Evolutionary conservation across 2,797 vertebrate species (phyloP).

Genomic region (Hybognathus amarus): DNA sequence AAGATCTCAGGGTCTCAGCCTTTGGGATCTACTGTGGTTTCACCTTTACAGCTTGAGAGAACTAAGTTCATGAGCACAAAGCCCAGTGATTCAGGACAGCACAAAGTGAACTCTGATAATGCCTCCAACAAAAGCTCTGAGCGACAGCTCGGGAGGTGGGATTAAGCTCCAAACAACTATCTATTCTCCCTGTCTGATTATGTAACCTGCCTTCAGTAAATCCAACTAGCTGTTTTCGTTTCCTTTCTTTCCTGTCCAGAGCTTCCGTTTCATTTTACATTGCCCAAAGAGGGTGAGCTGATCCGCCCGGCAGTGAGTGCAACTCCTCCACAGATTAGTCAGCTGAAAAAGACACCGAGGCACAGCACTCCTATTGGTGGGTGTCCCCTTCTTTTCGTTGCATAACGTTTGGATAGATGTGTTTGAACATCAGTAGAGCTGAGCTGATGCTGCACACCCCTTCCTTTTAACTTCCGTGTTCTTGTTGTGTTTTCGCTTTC

Average conservation of each 20-base stretch:
- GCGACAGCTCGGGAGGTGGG: constrained; percentile 88
- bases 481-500: neutral
- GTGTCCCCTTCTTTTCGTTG: constrained; percentile 52
- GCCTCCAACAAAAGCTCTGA: constrained; percentile 78
- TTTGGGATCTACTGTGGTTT: constrained; percentile 35
- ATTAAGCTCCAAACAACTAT: constrained; percentile 41
- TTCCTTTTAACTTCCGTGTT: neutral
- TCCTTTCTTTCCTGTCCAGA: constrained; percentile 73
- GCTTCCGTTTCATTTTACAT: constrained; percentile 87
- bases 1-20: constrained; percentile 48
- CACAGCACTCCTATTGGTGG: constrained; percentile 98
- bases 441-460: neutral
- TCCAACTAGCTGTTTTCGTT: constrained; percentile 7
- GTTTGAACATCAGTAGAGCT: constrained; percentile 3
- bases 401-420: neutral
- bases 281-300: constrained; percentile 88
- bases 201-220: neutral
- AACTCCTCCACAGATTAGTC: constrained; percentile 86
- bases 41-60: constrained; percentile 18
- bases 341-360: constrained; percentile 89
- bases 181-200: neutral
- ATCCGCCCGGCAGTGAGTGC: constrained; percentile 81
- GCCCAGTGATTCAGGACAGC: constrained; percentile 29
- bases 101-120: constrained; percentile 53
- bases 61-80: constrained; percentile 22